phyloP scores from a whole-genome alignment of 1,140 invertebrate species.

The Drosophila repleta region DNA sequence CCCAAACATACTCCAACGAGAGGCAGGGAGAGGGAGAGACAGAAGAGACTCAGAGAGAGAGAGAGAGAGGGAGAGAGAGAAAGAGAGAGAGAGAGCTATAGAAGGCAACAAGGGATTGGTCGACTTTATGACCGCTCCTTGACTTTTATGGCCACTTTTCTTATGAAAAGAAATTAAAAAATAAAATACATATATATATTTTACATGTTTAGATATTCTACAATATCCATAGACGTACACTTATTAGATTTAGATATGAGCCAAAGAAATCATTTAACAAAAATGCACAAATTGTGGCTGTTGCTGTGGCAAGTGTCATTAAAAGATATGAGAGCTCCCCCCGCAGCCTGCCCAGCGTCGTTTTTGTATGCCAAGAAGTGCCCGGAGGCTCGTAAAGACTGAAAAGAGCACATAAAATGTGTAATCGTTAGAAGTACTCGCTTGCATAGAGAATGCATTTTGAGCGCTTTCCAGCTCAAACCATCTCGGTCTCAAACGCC shows the following conservation, averaged over 20 bases:
- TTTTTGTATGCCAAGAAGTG: conserved; percentile 76
- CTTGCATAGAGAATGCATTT: conserved; percentile 61
- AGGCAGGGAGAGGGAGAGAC: not conserved
- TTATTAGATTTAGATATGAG: conserved; percentile 77
- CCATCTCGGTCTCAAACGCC: not conserved
- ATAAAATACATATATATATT: conserved; percentile 41
- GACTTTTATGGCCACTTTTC: conserved; percentile 73
- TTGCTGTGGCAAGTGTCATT: conserved; percentile 63
- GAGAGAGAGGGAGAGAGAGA: not conserved
- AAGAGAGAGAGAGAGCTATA: not conserved
- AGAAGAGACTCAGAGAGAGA: not conserved
- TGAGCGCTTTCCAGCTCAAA: conserved; percentile 8
- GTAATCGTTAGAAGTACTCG: conserved; percentile 67
- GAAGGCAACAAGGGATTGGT: conserved; percentile 37
- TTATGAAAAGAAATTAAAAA: conserved; percentile 76
- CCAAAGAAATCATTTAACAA: conserved; percentile 65
- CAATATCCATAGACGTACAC: conserved; percentile 52
- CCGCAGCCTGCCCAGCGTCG: not conserved
- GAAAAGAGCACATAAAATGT: conserved; percentile 73
- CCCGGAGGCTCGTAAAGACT: conserved; percentile 62
- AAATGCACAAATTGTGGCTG: conserved; percentile 71
- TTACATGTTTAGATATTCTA: conserved; percentile 44
- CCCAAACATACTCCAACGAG: not conserved
- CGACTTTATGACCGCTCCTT: conserved; percentile 63
- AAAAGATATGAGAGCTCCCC: conserved; percentile 50